Percentiles rank a stretch among this genome's conserved stretches.
phyloP scores from a whole-genome alignment of 2,888 invertebrate species.

The Thelaira solivaga region DNA sequence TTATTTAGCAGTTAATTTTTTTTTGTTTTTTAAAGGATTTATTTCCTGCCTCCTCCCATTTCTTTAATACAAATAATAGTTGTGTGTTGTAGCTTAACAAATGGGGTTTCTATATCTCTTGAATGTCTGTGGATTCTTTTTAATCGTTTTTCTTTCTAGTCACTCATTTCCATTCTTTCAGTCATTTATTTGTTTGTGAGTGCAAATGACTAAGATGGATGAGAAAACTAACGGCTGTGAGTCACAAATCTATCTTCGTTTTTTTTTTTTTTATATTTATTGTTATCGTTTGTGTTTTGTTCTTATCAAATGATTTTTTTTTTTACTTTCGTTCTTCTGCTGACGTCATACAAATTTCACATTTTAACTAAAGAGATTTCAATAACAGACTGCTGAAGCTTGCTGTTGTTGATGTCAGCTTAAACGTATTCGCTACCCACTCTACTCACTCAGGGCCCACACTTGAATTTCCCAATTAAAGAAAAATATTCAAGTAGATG shows the following conservation, averaged over 20 bases:
- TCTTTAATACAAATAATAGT: background rate
- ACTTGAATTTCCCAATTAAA: slow-evolving; percentile 4
- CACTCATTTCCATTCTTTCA: slow-evolving; percentile 29
- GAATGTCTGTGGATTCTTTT: slow-evolving; percentile 50
- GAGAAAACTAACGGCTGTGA: slow-evolving; percentile 56
- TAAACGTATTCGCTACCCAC: background rate
- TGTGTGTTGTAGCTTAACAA: slow-evolving; percentile 12
- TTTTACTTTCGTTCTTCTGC: slow-evolving; percentile 38
- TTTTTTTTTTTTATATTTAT: slow-evolving; percentile 59
- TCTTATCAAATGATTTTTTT: slow-evolving; percentile 34
- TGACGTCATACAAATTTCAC: slow-evolving; percentile 47
- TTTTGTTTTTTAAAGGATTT: slow-evolving; percentile 25
- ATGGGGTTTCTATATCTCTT: slow-evolving; percentile 26
- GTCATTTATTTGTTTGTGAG: slow-evolving; percentile 19
- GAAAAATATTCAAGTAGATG: background rate
- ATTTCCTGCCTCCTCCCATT: slow-evolving; percentile 7
- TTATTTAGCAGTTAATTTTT: slow-evolving; percentile 31
- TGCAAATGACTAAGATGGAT: slow-evolving; percentile 55
- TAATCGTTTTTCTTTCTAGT: slow-evolving; percentile 58
- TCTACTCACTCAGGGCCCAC: background rate
- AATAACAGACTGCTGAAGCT: slow-evolving; percentile 30
- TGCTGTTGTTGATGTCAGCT: background rate
- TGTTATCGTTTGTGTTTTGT: slow-evolving; percentile 32
- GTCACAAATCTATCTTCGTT: slow-evolving; percentile 62
- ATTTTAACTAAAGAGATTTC: slow-evolving; percentile 36